Conservation (phyloP, 2,113 vertebrate species). For the Pelvicachromis taeniatus region DNA sequence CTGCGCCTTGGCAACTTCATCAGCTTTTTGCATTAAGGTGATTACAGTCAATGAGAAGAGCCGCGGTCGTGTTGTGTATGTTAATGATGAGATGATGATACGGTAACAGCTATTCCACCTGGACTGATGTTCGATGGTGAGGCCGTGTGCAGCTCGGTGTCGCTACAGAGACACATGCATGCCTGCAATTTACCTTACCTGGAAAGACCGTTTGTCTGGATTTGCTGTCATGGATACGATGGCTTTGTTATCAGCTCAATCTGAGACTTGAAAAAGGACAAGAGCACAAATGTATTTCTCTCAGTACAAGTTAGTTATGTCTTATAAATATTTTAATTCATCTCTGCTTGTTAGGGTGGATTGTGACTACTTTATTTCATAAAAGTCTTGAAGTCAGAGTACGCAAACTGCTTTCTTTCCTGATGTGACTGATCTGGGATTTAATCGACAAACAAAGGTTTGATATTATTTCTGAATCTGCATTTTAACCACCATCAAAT, state of each 20-base stretch:
- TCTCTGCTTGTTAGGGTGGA: neutral
- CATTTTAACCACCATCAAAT: neutral
- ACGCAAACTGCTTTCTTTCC: neutral
- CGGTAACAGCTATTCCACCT: slow-evolving; percentile 24
- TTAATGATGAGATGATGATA: slow-evolving; percentile 31
- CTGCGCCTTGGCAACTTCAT: slow-evolving; percentile 58
- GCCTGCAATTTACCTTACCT: neutral
- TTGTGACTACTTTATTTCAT: neutral
- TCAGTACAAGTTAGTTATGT: neutral
- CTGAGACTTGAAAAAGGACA: neutral
- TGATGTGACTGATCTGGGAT: neutral
- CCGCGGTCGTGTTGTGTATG: slow-evolving; percentile 1
- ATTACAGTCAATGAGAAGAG: slow-evolving; percentile 51
- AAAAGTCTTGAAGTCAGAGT: neutral
- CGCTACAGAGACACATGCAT: neutral
- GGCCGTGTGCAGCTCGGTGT: neutral
- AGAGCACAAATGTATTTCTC: neutral
- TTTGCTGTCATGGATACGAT: neutral
- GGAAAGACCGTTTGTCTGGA: neutral
- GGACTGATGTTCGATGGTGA: neutral
- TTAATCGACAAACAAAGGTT: neutral
- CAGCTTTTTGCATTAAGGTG: slow-evolving; percentile 60
- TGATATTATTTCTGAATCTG: neutral
- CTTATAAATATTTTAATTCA: neutral
- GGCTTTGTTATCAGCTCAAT: neutral